Conservation (phyloP, 2,888 invertebrate genomes). For the Margaritifera margaritifera region DNA sequence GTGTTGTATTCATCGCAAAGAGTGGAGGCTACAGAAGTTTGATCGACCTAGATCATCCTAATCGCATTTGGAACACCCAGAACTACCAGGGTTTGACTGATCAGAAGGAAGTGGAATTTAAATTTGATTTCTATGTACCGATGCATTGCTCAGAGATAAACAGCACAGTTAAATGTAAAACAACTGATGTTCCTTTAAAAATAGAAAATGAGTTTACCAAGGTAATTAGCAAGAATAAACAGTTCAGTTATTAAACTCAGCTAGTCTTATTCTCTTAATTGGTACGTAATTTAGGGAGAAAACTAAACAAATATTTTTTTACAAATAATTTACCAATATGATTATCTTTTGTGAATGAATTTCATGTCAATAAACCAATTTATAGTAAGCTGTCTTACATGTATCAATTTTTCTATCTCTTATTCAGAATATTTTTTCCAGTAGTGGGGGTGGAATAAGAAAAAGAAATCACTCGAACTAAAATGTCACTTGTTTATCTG, state of each 20-base stretch:
- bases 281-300: too few species aligned
- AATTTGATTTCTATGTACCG: conserved; percentile 30
- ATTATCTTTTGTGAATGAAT: too few species aligned
- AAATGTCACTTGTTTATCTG: too few species aligned
- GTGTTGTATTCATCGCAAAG: conserved; percentile 16
- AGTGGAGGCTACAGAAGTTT: conserved; percentile 32
- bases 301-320: too few species aligned
- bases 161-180: conserved; percentile 3
- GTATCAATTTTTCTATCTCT: too few species aligned
- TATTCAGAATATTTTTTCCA: too few species aligned
- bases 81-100: conserved; percentile 5
- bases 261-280: too few species aligned
- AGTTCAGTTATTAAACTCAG: neutral
- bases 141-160: conserved; percentile 14
- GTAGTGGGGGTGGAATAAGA: too few species aligned
- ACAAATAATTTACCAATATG: too few species aligned
- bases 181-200: neutral
- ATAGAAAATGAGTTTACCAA: conserved; percentile 19
- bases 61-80: neutral
- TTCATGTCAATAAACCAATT: too few species aligned
- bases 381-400: too few species aligned
- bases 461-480: too few species aligned
- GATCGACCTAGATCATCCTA: neutral
- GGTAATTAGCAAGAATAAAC: conserved; percentile 7
- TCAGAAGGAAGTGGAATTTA: conserved; percentile 11